A percentile compares a stretch with the other conserved stretches of the same genome.
Evolutionary conservation across 1,140 invertebrate species (phyloP).

Genomic region (Bombus pascuorum): DNA sequence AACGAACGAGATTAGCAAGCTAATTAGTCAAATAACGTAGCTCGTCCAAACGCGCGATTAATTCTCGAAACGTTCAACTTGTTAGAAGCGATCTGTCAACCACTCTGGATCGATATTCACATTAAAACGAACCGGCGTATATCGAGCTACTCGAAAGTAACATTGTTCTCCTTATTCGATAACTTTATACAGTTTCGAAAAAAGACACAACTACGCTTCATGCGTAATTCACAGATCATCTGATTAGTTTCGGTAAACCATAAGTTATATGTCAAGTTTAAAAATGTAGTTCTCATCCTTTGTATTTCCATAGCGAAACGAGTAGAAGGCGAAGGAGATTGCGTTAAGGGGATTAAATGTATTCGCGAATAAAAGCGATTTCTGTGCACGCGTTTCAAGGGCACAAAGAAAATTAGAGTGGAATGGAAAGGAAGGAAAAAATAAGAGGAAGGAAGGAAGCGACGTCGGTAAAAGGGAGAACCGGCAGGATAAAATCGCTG

Average conservation of each 20-base stretch:
- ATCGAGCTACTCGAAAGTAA: not conserved
- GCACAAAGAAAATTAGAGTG: constrained; percentile 35
- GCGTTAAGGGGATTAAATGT: constrained; percentile 15
- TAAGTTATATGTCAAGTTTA: not conserved
- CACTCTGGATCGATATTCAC: constrained; percentile 45
- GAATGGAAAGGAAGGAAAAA: not conserved
- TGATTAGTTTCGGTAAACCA: too few relatives aligned
- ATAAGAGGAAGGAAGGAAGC: not conserved
- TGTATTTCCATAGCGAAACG: not conserved
- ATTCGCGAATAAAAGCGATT: not conserved
- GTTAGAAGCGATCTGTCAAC: constrained; percentile 55
- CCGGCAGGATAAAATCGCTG: constrained; percentile 14
- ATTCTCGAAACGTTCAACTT: constrained; percentile 55
- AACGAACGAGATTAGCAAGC: constrained; percentile 23
- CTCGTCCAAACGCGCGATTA: constrained; percentile 35
- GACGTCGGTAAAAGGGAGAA: not conserved
- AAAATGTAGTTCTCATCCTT: not conserved
- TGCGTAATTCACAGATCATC: too few relatives aligned
- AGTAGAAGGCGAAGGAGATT: too few relatives aligned
- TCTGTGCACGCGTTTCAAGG: not conserved
- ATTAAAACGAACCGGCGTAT: not conserved
- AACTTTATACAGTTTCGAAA: too few relatives aligned
- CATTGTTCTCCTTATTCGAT: too few relatives aligned
- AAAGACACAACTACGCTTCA: too few relatives aligned
- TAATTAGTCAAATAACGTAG: constrained; percentile 44